Evolutionary conservation across 2,888 invertebrate genomes (phyloP), one percentile per base, ranked within the genome.

Genomic region (Metacarcinus magister): DNA sequence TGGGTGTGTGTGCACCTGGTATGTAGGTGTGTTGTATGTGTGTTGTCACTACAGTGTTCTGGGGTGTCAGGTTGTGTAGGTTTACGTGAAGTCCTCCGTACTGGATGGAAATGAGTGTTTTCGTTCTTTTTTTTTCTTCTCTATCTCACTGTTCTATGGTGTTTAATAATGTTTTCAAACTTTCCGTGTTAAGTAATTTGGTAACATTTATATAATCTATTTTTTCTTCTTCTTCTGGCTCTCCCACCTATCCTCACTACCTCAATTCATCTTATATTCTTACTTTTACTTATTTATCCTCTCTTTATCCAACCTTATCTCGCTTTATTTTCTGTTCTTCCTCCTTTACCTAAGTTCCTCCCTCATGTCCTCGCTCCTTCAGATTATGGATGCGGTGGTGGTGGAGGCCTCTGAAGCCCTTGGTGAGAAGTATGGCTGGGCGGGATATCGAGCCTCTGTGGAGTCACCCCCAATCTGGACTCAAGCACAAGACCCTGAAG

Each of bases 391-490:
- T 10, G 96, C 95, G 0, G 94, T 95, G 5, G 95, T 96, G 39
- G n/a, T 96, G 28, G 94, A 95, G 13, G 95, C 75, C 5, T 32
- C 94, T 4, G 92, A 94, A n/a, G 39, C 8, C 10, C 48, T 60
- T 13, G 94, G 92, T 2, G 95, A 93, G 8, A 94, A 89, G 92
- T 95, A 92, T 92, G 96, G 96, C 10, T 94, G 89, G 96, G 96
- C 93, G 5, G 96, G 96, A 0, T 94, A 93, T 94, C 89, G 96
- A 4, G 44, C 93, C 0, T 60, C 96, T 2, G 96, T 96, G 4
- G 96, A 96, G 67, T 96, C 96, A 0, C 96, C 95, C 0, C 96
- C 96, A 7, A 46, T 96, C 10, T 46, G 39, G 44, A 96, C 75
- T 1, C 94, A 89, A 0, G 67, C 44, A 8, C 92, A 94, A 5